Evolutionary conservation across 2,797 vertebrate genomes (phyloP).

Genomic region (Gadopsis marmoratus): DNA sequence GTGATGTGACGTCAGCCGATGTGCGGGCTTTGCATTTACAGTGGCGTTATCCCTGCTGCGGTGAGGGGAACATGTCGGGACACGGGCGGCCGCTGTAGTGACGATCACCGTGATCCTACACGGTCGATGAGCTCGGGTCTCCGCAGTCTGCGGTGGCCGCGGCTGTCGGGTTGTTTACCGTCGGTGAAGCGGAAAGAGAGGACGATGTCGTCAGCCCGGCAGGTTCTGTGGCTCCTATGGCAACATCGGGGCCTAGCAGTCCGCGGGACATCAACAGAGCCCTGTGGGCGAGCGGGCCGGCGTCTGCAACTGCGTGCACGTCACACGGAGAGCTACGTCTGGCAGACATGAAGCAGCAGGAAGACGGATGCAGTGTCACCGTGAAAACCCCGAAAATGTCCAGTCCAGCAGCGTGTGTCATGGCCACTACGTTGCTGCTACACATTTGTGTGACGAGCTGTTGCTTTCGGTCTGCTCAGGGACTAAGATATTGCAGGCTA

Average conservation of each 20-base stretch:
- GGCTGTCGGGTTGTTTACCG: slow-evolving; percentile 37
- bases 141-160: too few relatives aligned
- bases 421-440: neutral
- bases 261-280: slow-evolving; percentile 68
- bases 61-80: slow-evolving; percentile 36
- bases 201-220: slow-evolving; percentile 45
- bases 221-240: slow-evolving; percentile 52
- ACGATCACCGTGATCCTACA: neutral
- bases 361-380: too few relatives aligned
- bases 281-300: slow-evolving; percentile 57
- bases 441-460: neutral
- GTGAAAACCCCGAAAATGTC: too few relatives aligned
- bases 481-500: neutral
- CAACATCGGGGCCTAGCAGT: slow-evolving; percentile 74
- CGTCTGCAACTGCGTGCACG: slow-evolving; percentile 47
- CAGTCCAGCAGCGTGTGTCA: neutral
- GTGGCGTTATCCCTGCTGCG: neutral
- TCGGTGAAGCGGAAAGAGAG: slow-evolving; percentile 18
- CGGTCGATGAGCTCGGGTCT: too few relatives aligned
- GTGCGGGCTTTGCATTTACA: too few relatives aligned
- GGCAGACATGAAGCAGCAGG: neutral
- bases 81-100: slow-evolving; percentile 54
- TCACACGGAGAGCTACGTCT: slow-evolving; percentile 4
- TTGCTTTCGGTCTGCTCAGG: neutral
- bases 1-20: too few relatives aligned